Evolutionary conservation across 64 coral and sea anemone genomes (phyloP).

Genomic region (Acropora tenuis): DNA sequence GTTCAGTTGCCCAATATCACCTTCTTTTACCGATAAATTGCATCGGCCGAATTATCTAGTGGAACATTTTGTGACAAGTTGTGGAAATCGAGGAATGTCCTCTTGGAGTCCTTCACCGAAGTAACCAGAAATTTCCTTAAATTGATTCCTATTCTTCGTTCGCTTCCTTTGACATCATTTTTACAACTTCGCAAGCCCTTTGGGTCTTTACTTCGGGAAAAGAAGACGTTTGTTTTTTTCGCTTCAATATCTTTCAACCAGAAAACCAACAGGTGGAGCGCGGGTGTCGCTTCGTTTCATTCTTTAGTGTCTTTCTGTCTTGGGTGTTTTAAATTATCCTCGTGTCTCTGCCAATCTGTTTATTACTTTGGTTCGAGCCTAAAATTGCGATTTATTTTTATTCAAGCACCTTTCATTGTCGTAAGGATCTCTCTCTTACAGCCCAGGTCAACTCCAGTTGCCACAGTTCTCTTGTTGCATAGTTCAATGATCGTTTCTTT

Average conservation of each 20-base stretch:
- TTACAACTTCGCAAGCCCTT: not conserved
- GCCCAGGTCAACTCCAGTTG: no score
- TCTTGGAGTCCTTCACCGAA: not conserved
- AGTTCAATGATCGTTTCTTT: no score
- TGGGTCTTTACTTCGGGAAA: not conserved
- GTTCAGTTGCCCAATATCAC: not conserved
- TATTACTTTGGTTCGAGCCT: no score
- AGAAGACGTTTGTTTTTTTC: not conserved
- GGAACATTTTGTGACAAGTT: not conserved
- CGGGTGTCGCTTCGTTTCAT: not conserved
- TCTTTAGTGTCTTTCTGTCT: not conserved
- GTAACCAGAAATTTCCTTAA: not conserved
- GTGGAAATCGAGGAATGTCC: not conserved
- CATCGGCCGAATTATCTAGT: not conserved
- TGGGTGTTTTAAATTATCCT: no score
- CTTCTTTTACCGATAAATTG: not conserved
- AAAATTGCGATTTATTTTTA: no score
- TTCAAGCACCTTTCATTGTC: no score
- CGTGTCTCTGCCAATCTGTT: no score
- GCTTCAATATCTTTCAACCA: not conserved
- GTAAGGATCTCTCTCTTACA: no score
- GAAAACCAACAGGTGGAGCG: slow-evolving; percentile 2
- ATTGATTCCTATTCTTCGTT: not conserved
- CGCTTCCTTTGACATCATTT: not conserved
- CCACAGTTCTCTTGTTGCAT: not conserved